Conservation (phyloP, 35 echinoderm and acorn worm species). For the Anneissia japonica region DNA sequence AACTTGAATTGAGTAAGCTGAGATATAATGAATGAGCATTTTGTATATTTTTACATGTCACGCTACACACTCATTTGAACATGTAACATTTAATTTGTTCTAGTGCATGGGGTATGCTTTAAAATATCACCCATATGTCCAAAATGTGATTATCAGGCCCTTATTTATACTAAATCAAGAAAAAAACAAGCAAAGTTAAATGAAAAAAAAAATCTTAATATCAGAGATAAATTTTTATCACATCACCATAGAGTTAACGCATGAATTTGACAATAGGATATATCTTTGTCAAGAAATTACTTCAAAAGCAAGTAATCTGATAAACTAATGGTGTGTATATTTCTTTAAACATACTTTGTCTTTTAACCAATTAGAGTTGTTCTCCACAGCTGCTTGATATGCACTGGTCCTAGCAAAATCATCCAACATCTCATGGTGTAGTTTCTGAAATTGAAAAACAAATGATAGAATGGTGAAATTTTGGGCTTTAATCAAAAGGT, state of each 20-base stretch:
- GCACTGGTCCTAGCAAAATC: slow-evolving; percentile 53
- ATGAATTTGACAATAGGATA: background rate
- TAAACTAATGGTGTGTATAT: background rate
- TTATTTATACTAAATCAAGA: too few species aligned
- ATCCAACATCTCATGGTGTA: slow-evolving; percentile 62
- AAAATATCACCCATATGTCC: too few species aligned
- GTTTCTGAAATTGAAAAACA: slow-evolving; percentile 34
- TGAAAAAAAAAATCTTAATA: background rate
- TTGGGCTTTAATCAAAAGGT: background rate
- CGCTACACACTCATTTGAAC: too few species aligned
- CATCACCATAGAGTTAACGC: background rate
- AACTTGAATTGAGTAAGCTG: too few species aligned
- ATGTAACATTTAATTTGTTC: too few species aligned
- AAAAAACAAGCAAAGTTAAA: too few species aligned
- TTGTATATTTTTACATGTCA: too few species aligned
- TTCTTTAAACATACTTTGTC: slow-evolving; percentile 35
- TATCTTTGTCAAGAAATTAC: background rate
- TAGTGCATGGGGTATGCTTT: too few species aligned
- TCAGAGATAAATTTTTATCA: background rate
- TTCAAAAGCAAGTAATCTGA: background rate
- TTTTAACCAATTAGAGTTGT: slow-evolving; percentile 34
- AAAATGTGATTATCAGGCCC: too few species aligned
- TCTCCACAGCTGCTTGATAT: slow-evolving; percentile 35
- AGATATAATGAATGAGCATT: too few species aligned
- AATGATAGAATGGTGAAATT: background rate